A percentile compares a stretch with the other conserved stretches of the same genome.
These are phyloP conservation scores for Acipenser ruthenus DNA, from an alignment of 2,797 vertebrate genomes.

Conservation along the genomic window DNA sequence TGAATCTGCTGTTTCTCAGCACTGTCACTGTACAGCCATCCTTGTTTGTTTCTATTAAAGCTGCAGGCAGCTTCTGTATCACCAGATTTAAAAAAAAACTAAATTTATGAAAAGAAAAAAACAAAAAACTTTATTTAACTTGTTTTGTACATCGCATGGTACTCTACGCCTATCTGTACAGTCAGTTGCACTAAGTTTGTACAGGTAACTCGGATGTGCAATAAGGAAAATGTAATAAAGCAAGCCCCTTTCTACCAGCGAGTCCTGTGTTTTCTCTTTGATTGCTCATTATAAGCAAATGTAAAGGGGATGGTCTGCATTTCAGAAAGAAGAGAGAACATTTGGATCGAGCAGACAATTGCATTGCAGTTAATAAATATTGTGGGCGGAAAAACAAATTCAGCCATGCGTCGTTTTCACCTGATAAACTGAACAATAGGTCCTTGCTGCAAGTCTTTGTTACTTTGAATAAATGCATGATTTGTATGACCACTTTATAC, in stretches of 20 bases:
- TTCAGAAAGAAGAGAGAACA: too few relatives aligned
- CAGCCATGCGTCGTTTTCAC: too few relatives aligned
- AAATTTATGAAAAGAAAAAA: conserved; percentile 29
- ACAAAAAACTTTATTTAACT: conserved; percentile 34
- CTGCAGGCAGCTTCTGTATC: conserved; percentile 66
- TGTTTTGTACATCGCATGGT: conserved; percentile 60
- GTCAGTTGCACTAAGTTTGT: conserved; percentile 68
- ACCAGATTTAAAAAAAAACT: conserved; percentile 21
- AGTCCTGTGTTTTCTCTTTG: neutral
- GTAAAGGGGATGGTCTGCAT: too few relatives aligned
- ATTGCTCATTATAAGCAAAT: neutral
- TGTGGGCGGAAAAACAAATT: too few relatives aligned
- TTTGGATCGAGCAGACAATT: too few relatives aligned
- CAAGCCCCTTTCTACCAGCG: neutral
- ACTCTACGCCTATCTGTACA: conserved; percentile 47
- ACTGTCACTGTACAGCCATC: conserved; percentile 22
- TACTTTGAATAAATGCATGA: too few relatives aligned
- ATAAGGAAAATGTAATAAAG: conserved; percentile 39
- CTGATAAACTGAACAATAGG: too few relatives aligned
- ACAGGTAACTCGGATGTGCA: conserved; percentile 71
- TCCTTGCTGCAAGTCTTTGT: too few relatives aligned
- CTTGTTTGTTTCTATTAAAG: conserved; percentile 51
- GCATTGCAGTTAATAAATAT: too few relatives aligned
- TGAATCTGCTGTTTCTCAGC: conserved; percentile 39
- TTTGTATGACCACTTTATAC: too few relatives aligned